Base-by-base conservation (phyloP, 2,888 invertebrate genomes). In the Drepana falcataria region DNA sequence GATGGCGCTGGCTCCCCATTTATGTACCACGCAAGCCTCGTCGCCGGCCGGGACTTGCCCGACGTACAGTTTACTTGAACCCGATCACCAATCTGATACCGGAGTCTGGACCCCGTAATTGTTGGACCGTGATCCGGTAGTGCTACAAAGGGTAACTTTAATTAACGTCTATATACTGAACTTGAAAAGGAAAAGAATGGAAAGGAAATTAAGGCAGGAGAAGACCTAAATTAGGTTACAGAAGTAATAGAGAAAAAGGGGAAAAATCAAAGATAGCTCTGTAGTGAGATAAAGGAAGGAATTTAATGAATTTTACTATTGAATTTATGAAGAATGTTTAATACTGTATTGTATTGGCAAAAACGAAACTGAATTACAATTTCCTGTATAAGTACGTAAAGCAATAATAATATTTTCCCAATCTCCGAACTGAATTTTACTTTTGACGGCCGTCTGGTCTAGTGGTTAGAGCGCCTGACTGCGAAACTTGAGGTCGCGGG, bases 51-150 rank as follows among this genome's bases (percentile, higher is more conserved):
- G 49, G 96, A 96, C 65, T 94, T 92, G 21, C 95, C 95, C 47
- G 96, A 96, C 4, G 96, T 96, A 88, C 97, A 97, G 88, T 96
- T 96, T 65, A 96, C 95, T 62, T 94, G 93, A 41, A 97, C 96
- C 51, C 93, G 92, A 79, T 97, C 96, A 9, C 95, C 95, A 60
- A 95, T 93, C 83, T 96, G 95, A 87, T 97, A 97, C 59, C 96
- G 93, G 33, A 95, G 94, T 65, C 94, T 93, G 40, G 96, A 95
- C 47, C 96, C 96, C 5, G 93, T 93, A 82, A 97, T 96, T 71
- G 94, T 93, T n/a, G 96, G 96, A 41, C 95, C 96, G 71, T 94
- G 93, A 70, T 95, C 94, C 35, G 96, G 96, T 61, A 96, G 89
- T 48, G 95, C 96, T 97, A 91, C 48, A 64, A 65, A n/a, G 37